phyloP scores from a whole-genome alignment of 2,888 invertebrate genomes.

The Macrophya annulata region DNA sequence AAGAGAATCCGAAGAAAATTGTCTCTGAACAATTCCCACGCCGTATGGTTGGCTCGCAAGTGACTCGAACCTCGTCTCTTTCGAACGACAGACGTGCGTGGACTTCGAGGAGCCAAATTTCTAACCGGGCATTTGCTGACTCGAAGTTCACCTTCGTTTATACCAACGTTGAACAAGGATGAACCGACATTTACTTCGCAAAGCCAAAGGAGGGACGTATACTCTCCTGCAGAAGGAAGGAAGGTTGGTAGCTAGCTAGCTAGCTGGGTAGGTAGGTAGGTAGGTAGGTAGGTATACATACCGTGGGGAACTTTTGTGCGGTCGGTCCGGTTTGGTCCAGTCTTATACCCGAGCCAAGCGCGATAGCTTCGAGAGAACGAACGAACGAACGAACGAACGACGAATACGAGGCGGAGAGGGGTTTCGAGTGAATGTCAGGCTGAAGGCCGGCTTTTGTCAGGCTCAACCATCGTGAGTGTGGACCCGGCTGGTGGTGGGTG shows the following conservation, averaged over 20 bases:
- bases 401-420: conserved; percentile 59
- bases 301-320: conserved; percentile 72
- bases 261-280: conserved; percentile 66
- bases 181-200: conserved; percentile 32
- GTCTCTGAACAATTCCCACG: conserved; percentile 50
- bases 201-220: background rate
- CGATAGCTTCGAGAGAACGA: conserved; percentile 59
- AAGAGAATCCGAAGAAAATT: conserved; percentile 36
- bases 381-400: conserved; percentile 34
- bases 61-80: conserved; percentile 19
- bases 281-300: conserved; percentile 68
- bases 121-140: conserved; percentile 19
- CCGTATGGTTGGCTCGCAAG: background rate
- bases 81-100: conserved; percentile 42
- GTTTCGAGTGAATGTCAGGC: conserved; percentile 77
- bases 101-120: conserved; percentile 52
- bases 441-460: conserved; percentile 79
- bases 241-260: conserved; percentile 60
- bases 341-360: conserved; percentile 57
- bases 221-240: conserved; percentile 34
- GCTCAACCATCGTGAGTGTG: conserved; percentile 54
- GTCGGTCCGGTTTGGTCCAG: conserved; percentile 65
- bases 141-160: background rate
- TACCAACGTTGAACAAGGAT: background rate
- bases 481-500: conserved; percentile 49